A percentile compares a stretch with the other conserved stretches of the same genome.
Evolutionary conservation across 1,140 invertebrate species (phyloP).

Genomic region (Solenopsis invicta): DNA sequence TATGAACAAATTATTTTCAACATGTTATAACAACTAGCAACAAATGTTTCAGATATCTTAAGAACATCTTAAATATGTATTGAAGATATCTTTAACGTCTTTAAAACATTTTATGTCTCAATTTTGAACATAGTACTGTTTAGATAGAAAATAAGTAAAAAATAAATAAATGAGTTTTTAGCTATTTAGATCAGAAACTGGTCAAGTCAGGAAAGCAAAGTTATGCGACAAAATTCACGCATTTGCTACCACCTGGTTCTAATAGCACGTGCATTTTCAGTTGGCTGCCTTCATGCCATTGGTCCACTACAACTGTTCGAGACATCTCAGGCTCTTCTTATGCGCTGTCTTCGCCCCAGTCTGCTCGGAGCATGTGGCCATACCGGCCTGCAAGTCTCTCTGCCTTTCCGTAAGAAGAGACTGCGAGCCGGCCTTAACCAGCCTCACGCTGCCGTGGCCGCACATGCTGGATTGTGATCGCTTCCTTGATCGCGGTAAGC

Average conservation of each 20-base stretch:
- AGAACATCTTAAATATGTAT: too few relatives aligned
- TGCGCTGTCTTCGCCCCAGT: slow-evolving; percentile 97
- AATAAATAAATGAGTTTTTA: neutral
- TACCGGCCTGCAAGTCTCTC: slow-evolving; percentile 95
- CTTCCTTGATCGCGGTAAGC: slow-evolving; percentile 81
- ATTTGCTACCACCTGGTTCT: neutral
- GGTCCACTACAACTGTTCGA: slow-evolving; percentile 95
- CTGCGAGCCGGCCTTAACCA: slow-evolving; percentile 92
- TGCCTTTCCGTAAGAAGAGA: slow-evolving; percentile 93
- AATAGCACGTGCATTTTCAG: slow-evolving; percentile 81
- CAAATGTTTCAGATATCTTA: too few relatives aligned
- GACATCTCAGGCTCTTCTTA: slow-evolving; percentile 94
- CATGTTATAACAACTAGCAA: too few relatives aligned
- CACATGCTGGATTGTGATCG: slow-evolving; percentile 91
- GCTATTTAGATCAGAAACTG: too few relatives aligned
- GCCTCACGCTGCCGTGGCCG: slow-evolving; percentile 91
- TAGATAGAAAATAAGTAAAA: slow-evolving; percentile 13
- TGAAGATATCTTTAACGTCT: too few relatives aligned
- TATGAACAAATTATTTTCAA: too few relatives aligned
- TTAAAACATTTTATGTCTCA: too few relatives aligned
- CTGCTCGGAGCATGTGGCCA: slow-evolving; percentile 95
- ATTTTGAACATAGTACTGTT: too few relatives aligned
- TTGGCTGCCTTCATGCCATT: slow-evolving; percentile 92
- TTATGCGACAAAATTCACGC: slow-evolving; percentile 6
- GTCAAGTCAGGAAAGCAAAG: neutral